Base-by-base conservation (phyloP, 2,888 invertebrate genomes). In the Therioaphis trifolii region DNA sequence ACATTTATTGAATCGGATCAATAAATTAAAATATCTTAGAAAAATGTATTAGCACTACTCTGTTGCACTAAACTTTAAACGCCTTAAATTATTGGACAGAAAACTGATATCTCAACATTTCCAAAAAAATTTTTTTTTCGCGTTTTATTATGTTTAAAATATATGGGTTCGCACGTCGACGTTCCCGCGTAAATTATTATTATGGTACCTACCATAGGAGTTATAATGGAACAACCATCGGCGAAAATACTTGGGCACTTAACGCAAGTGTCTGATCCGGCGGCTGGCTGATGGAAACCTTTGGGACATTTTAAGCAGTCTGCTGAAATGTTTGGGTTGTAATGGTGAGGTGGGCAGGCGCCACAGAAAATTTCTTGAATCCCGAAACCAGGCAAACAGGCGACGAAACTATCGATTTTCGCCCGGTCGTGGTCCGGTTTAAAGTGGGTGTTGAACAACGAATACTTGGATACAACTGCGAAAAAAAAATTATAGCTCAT, bases 241-340 rank as follows among this genome's bases (percentile, higher is more conserved):
- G 74, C 9, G 61, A 72, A 82, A 4, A 49, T 29, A 24, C 1
- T 63, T 11, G 63, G 74, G 29, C 82, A 82, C n/a, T 52, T 82
- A 14, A 74, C 63, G n/a, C 82, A 82, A 3, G 52, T 66, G 0
- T 63, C 27, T 7, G 82, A 82, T 24, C 74, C 82, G 12, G 72
- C 72, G 7, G 63, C 5, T 29, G 72, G 61, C 35, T 82, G 82
- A 63, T 82, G 82, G 11, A 72, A 82, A 15, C 82, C 82, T 24
- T 49, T 49, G 18, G 9, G 3, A 21, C 82, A 82, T 24, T 63
- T 63, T 0, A 40, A 43, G 52, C 82, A 82, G 2, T 74, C 27
- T 0, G 24, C n/a, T 1, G 52, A 63, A 9, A 35, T 49, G 18
- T 82, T 35, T 1, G 63, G 74, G 5, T 63, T 82, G n/a, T 40